Base-by-base conservation (phyloP, 2,888 invertebrate genomes). In the Drosophila mayaguana region DNA sequence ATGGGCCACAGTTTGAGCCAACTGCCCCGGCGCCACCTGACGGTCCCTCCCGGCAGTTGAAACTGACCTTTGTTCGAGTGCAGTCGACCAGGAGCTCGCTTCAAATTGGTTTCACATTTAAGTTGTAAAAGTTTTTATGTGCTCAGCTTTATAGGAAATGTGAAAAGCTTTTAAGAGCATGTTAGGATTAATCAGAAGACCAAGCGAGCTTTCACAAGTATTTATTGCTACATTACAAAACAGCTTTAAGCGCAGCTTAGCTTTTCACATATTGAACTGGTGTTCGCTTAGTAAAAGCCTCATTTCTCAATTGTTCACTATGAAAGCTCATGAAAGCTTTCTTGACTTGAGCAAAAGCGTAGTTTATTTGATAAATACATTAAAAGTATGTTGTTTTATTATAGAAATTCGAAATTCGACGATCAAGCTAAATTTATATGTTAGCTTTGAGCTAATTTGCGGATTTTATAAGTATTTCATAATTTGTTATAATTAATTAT, bases 1-100 rank as follows among this genome's bases (percentile, higher is more conserved):
- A 90, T 89, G 90, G 69, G 65, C 78, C 45, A 67, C 70, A 63
- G 69, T 64, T 64, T 62, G 64, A 63, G 71, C 63, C 51, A 25
- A 22, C 25, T 12, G 36, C 36, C 14, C 14, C 14, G 2, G 36
- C 14, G 34, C 16, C 2, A 8, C n/a, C 0, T 1, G 61, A 54
- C 62, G 0, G 0, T 2, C 0, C 32, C 20, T 6, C 7, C 14
- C 43, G 14, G 2, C 43, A 14, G 20, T 8, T 22, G 74, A 70
- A 64, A 68, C 72, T 63, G 81, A 69, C 64, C 73, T 75, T 83
- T 83, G 86, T 86, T 45, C 62, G 56, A 54, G 25, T 65, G 55
- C 81, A 83, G 67, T 56, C 62, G 36, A 14, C 72, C 64, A 20
- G 18, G n/a, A 50, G 40, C 18, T 42, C 59, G 16, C 25, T n/a